phyloP scores from a whole-genome alignment of 2,113 vertebrate species.

The Gopherus flavomarginatus region DNA sequence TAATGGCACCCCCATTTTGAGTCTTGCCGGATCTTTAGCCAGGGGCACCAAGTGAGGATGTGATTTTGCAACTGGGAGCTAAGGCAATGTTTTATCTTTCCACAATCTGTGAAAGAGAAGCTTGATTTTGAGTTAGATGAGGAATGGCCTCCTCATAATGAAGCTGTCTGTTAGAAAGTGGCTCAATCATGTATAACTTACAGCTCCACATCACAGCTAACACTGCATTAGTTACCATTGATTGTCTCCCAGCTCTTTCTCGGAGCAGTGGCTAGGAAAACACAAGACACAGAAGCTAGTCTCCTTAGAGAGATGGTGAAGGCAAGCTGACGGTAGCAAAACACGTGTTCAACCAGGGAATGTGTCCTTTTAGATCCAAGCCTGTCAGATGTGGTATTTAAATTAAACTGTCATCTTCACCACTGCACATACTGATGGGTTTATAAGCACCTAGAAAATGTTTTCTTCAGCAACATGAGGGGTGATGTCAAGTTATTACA shows the following conservation, averaged over 20 bases:
- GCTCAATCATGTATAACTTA: neutral
- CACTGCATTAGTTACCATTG: neutral
- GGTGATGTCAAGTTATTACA: neutral
- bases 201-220: neutral
- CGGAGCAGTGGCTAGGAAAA: neutral
- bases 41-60: neutral
- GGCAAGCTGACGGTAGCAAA: neutral
- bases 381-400: conserved; percentile 22
- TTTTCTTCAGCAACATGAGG: neutral
- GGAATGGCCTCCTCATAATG: neutral
- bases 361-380: neutral
- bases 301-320: neutral
- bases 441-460: neutral
- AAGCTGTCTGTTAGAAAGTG: neutral
- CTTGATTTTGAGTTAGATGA: neutral
- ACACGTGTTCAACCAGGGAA: neutral
- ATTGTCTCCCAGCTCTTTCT: neutral
- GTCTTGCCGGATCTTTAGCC: neutral
- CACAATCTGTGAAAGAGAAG: neutral
- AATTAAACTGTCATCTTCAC: conserved; percentile 41
- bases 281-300: neutral
- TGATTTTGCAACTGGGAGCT: neutral
- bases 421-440: neutral
- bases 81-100: neutral
- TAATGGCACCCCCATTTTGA: neutral